Evolutionary conservation across 2,113 vertebrate genomes (phyloP).

Genomic region (Grantiella picta): DNA sequence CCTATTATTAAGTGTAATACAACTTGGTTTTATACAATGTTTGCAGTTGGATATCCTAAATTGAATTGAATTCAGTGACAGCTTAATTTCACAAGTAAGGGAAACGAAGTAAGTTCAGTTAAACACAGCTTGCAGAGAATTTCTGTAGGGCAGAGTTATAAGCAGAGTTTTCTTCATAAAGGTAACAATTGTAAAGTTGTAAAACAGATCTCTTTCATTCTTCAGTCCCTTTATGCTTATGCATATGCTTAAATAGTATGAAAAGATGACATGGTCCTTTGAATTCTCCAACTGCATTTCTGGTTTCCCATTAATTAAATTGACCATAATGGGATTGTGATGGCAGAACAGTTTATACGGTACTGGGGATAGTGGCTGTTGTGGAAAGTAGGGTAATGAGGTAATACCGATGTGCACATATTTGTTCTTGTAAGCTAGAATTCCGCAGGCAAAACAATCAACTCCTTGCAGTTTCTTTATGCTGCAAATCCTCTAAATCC

Average conservation of each 20-base stretch:
- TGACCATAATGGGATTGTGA: background rate
- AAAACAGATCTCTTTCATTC: background rate
- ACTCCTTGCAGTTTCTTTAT: background rate
- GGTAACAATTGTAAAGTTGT: background rate
- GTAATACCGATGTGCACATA: background rate
- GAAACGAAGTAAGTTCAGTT: background rate
- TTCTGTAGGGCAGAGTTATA: background rate
- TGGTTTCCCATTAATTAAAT: constrained; percentile 12
- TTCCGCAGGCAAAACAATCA: background rate
- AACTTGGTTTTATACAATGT: background rate
- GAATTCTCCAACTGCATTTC: background rate
- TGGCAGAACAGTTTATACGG: background rate
- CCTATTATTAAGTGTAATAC: background rate
- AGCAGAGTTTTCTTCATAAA: background rate
- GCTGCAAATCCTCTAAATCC: constrained; percentile 1
- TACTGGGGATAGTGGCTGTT: background rate
- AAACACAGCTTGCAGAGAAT: background rate
- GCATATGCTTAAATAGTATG: background rate
- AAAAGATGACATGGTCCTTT: background rate
- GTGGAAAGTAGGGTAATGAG: background rate
- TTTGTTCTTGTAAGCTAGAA: background rate
- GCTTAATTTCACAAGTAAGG: background rate
- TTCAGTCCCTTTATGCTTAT: background rate
- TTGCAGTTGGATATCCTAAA: background rate
- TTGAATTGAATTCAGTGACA: background rate